phyloP scores from a whole-genome alignment of 2,113 vertebrate species.

The Cichladusa arquata region DNA sequence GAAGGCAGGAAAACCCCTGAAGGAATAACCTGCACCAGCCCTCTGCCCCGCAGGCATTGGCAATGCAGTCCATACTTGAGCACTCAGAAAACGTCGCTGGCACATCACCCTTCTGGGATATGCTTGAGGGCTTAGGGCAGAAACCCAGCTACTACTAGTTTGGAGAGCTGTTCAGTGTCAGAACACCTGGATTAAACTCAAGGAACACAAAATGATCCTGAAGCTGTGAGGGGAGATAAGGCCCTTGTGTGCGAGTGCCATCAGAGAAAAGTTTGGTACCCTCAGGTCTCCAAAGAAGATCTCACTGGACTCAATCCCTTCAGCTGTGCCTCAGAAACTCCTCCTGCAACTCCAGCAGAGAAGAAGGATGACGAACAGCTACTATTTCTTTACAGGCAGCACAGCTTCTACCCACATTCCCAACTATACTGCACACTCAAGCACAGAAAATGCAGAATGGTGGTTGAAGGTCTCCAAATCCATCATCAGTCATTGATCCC shows the following conservation, averaged over 20 bases:
- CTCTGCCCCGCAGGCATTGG: neutral
- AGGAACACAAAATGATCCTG: neutral
- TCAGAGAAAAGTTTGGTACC: neutral
- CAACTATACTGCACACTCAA: neutral
- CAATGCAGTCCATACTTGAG: neutral
- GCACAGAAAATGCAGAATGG: neutral
- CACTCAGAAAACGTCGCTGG: neutral
- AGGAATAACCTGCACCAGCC: neutral
- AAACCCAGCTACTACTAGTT: neutral
- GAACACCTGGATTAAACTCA: neutral
- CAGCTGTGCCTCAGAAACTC: neutral
- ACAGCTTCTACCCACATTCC: neutral
- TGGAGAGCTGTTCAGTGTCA: neutral
- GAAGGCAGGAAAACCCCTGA: neutral
- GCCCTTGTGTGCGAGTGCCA: fast-evolving
- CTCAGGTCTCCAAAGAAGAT: neutral
- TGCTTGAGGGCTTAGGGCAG: neutral
- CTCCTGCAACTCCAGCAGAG: neutral
- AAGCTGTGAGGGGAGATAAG: neutral
- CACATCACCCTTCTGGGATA: neutral
- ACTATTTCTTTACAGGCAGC: fast-evolving
- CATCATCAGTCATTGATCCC: neutral
- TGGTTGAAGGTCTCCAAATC: neutral
- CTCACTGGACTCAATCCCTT: neutral
- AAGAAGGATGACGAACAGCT: neutral